These are phyloP conservation scores for Eudorcas thomsonii DNA, from an alignment of 2,113 vertebrate species.

Conservation along the genomic window DNA sequence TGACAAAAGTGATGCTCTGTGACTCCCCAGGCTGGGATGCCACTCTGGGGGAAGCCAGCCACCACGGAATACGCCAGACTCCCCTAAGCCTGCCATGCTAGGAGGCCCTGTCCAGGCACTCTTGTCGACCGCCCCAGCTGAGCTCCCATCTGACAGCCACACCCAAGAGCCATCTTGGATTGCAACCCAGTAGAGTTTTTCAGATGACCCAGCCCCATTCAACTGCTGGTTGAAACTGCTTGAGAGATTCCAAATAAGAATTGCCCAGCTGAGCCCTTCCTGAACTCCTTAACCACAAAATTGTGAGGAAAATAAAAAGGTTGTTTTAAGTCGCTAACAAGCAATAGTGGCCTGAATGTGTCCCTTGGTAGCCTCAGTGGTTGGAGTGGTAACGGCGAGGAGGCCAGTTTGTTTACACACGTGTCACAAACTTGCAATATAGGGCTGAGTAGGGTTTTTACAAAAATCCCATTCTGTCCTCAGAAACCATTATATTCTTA, in stretches of 20 bases:
- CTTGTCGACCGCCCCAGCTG: not conserved
- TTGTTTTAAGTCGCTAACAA: not conserved
- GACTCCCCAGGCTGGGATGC: not conserved
- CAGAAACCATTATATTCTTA: not conserved
- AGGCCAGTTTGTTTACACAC: not conserved
- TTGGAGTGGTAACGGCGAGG: not conserved
- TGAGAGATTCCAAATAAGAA: not conserved
- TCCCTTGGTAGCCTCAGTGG: not conserved
- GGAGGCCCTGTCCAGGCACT: too few species aligned
- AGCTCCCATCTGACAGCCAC: not conserved
- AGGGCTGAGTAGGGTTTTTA: not conserved
- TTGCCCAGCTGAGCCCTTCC: not conserved
- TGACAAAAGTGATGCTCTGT: not conserved
- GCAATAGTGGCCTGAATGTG: not conserved
- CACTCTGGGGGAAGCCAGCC: not conserved
- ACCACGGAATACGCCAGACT: rapidly evolving
- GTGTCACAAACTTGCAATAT: not conserved
- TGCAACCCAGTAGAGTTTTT: not conserved
- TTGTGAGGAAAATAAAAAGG: not conserved
- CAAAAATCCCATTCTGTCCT: not conserved
- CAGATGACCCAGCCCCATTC: not conserved
- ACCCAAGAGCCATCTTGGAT: not conserved
- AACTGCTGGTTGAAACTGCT: not conserved
- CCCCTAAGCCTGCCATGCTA: not conserved
- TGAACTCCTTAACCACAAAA: not conserved